These are phyloP conservation scores for Spilarctia lutea DNA, from an alignment of 2,888 invertebrate genomes.

Conservation along the genomic window DNA sequence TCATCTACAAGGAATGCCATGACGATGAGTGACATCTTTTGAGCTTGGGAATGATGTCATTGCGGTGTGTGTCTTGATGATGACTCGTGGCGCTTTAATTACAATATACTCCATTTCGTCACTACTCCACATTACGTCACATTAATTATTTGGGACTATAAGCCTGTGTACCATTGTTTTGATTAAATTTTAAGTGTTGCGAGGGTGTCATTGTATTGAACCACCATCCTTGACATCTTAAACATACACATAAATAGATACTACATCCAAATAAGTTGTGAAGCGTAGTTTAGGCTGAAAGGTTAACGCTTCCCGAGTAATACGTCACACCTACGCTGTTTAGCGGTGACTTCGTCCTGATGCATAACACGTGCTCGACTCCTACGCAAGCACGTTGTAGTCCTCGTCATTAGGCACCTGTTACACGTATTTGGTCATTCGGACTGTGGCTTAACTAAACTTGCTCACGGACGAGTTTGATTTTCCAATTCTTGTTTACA, in stretches of 20 bases:
- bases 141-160: constrained; percentile 31
- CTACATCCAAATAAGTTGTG: constrained; percentile 31
- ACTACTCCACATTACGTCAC: constrained; percentile 38
- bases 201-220: constrained; percentile 29
- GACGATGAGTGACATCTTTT: constrained; percentile 63
- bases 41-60: constrained; percentile 70
- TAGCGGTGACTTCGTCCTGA: constrained; percentile 66
- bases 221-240: constrained; percentile 43
- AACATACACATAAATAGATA: constrained; percentile 18
- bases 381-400: constrained; percentile 63
- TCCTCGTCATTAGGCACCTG: constrained; percentile 48
- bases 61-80: constrained; percentile 56
- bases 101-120: constrained; percentile 41
- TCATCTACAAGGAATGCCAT: constrained; percentile 70
- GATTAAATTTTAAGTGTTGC: constrained; percentile 26
- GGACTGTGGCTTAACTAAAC: constrained; percentile 31
- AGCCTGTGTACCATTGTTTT: constrained; percentile 30
- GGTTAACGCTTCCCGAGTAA: constrained; percentile 64
- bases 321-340: constrained; percentile 75
- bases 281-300: constrained; percentile 57
- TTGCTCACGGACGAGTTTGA: constrained; percentile 63
- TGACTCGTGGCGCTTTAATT: constrained; percentile 38
- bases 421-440: constrained; percentile 50
- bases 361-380: constrained; percentile 70
- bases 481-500: constrained; percentile 66